Conservation (phyloP, 2,888 invertebrate species). For the Ametastegia equiseti region DNA sequence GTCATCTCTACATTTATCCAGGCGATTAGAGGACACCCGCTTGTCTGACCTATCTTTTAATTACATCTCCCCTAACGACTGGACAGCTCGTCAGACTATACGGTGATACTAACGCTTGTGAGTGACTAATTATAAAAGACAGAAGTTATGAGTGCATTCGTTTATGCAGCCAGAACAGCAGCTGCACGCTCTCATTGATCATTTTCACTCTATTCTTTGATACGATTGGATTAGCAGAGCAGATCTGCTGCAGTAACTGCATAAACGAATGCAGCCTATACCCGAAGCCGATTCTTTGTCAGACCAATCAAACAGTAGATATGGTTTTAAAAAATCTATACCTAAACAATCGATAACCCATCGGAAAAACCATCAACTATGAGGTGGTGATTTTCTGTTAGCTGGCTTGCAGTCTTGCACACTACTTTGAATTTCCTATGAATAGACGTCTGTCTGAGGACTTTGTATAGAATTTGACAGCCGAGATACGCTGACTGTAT, state of each 20-base stretch:
- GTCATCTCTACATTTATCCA: conserved; percentile 42
- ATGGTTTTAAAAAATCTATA: neutral
- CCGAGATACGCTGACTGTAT: neutral
- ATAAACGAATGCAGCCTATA: neutral
- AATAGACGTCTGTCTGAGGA: neutral
- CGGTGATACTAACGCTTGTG: neutral
- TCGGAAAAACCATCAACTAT: too few relatives aligned
- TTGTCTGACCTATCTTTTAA: conserved; percentile 47
- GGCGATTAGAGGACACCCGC: conserved; percentile 41
- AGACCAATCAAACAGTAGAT: neutral
- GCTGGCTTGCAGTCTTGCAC: neutral
- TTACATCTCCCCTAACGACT: conserved; percentile 39
- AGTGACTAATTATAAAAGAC: neutral
- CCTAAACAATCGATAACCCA: neutral
- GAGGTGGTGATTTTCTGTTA: neutral
- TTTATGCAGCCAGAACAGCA: too few relatives aligned
- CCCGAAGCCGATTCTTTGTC: neutral
- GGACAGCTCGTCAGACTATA: conserved; percentile 41
- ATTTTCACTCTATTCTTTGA: too few relatives aligned
- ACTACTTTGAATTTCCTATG: neutral
- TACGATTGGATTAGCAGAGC: too few relatives aligned
- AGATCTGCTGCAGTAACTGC: too few relatives aligned
- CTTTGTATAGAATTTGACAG: neutral
- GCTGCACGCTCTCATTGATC: too few relatives aligned
- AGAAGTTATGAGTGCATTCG: neutral